phyloP scores from a whole-genome alignment of 2,888 invertebrate species.

The Lamellibrachia satsuma region DNA sequence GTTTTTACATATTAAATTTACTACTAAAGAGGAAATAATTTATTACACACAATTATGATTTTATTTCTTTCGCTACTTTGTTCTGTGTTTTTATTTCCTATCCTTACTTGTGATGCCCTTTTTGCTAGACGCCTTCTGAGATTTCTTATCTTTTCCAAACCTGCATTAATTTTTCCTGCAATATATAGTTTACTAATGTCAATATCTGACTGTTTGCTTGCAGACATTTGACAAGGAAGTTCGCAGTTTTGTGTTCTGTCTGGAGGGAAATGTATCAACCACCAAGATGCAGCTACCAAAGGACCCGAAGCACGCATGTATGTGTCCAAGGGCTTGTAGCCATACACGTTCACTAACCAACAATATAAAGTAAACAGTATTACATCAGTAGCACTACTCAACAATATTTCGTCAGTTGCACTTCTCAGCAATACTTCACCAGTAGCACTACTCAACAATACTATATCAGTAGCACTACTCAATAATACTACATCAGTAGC shows the following conservation, averaged over 20 bases:
- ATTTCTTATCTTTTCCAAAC: neutral
- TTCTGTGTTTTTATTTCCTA: neutral
- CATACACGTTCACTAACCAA: neutral
- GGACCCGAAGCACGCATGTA: constrained; percentile 50
- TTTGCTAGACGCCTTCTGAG: neutral
- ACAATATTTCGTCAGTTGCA: no score
- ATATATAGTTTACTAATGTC: neutral
- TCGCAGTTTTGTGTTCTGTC: constrained; percentile 57
- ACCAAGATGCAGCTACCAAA: constrained; percentile 62
- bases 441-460: no score
- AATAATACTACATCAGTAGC: no score
- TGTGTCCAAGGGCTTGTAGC: neutral
- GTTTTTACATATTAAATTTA: constrained; percentile 13
- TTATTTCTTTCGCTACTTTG: neutral
- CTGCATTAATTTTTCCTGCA: neutral
- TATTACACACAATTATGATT: neutral
- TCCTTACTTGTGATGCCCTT: neutral
- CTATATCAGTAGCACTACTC: no score
- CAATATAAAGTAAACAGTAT: neutral
- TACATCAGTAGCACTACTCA: no score
- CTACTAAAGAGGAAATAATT: neutral
- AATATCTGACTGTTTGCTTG: neutral
- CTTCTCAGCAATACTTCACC: no score
- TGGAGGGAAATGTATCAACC: constrained; percentile 60
- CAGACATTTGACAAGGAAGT: constrained; percentile 62